Evolutionary conservation across 2,888 invertebrate species (phyloP), one percentile per base, ranked within the genome.

Genomic region (Tetramorium bicarinatum): DNA sequence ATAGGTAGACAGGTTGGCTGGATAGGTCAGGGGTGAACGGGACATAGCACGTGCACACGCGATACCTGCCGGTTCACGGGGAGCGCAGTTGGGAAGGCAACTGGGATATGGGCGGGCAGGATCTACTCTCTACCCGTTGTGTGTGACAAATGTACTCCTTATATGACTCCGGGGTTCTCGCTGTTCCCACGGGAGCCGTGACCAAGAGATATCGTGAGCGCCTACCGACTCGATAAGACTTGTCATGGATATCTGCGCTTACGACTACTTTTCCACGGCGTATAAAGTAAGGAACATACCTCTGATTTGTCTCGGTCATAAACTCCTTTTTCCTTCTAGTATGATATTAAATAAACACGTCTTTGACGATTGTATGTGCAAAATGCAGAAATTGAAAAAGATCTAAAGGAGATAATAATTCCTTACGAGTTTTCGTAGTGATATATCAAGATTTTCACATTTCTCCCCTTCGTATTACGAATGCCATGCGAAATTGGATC

Each of bases 61-160:
- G 62, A 77, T 41, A 77, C n/a, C 29, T 52, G 44, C 52, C 29
- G 44, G 79, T 62, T 59, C 71, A 29, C 34, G 38, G 8, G 56
- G 56, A 80, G 47, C 72, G 2, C n/a, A 29, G 56, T 61, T 44
- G 54, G 44, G 18, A 44, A 59, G 77, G 34, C 41, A 25, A 38
- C 21, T 59, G 56, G 66, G 66, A 76, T 56, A 76, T 61, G 41
- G 49, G 41, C 79, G 79, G 15, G 34, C 59, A 61, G 75, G 75
- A 85, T 81, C 85, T 72, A 84, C 59, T 67, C 47, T 67, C 66
- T 75, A 56, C 52, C 69, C 74, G 69, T 52, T 66, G 25, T 76
- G 41, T 67, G 79, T 87, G 85, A 87, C 85, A 87, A 87, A 87
- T 85, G 85, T 85, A 87, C 87, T 77, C 67, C 83, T 85, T 83